A percentile compares a stretch with the other conserved stretches of the same genome.
phyloP scores from a whole-genome alignment of 2,113 vertebrate species.

The Crotalus helleri region DNA sequence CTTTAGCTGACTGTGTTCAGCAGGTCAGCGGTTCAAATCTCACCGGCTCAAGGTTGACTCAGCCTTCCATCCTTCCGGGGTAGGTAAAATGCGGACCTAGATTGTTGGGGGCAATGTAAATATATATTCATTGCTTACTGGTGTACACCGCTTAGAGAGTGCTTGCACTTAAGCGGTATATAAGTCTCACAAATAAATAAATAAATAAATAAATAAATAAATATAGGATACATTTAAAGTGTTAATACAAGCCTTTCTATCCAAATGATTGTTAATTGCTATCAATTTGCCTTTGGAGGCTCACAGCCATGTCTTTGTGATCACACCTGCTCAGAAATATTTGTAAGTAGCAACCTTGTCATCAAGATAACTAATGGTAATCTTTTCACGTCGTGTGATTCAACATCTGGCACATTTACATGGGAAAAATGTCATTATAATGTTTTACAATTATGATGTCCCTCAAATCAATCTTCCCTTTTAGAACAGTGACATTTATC shows the following conservation, averaged over 20 bases:
- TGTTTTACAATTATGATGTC: slow-evolving; percentile 26
- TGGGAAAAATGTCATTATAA: slow-evolving; percentile 23
- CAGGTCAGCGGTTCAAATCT: too few relatives aligned
- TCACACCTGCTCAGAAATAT: slow-evolving; percentile 45
- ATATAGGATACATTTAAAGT: not conserved
- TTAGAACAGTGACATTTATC: not conserved
- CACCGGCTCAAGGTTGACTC: too few relatives aligned
- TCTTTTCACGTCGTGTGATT: slow-evolving; percentile 39
- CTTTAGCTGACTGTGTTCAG: too few relatives aligned
- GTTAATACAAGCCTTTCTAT: not conserved
- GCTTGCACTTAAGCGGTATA: too few relatives aligned
- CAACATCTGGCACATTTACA: slow-evolving; percentile 60
- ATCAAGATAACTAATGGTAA: slow-evolving; percentile 59
- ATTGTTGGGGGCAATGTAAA: too few relatives aligned
- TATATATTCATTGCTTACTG: too few relatives aligned
- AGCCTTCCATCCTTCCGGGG: too few relatives aligned
- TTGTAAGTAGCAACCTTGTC: slow-evolving; percentile 43
- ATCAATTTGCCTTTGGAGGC: not conserved
- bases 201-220: too few relatives aligned
- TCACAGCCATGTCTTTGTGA: not conserved
- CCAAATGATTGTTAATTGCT: not conserved
- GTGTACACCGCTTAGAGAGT: too few relatives aligned
- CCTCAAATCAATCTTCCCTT: not conserved
- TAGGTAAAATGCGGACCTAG: too few relatives aligned
- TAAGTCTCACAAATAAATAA: too few relatives aligned